These are phyloP conservation scores for Phylloscopus trochilus DNA, from an alignment of 2,113 vertebrate species.

Conservation along the genomic window DNA sequence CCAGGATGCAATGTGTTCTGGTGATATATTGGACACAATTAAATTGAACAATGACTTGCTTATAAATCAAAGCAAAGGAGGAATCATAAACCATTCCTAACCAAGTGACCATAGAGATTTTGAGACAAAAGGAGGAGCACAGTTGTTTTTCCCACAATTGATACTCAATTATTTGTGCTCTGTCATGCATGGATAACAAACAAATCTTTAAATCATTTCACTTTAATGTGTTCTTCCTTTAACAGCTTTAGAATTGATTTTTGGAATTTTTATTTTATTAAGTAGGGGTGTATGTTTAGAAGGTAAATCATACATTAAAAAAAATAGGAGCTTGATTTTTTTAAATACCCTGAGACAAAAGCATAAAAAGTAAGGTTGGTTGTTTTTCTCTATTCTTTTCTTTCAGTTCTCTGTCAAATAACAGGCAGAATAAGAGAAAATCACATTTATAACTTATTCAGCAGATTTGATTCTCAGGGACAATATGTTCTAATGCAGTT, in stretches of 20 bases:
- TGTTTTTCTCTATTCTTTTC: neutral
- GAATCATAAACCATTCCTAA: conserved; percentile 55
- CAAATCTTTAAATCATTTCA: neutral
- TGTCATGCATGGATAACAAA: neutral
- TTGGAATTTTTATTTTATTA: neutral
- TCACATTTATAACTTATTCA: conserved; percentile 26
- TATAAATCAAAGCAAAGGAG: conserved; percentile 70
- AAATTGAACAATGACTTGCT: conserved; percentile 67
- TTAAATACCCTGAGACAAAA: neutral
- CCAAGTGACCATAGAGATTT: conserved; percentile 29
- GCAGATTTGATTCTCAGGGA: conserved; percentile 15
- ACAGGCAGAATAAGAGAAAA: conserved; percentile 3
- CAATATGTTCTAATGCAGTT: neutral
- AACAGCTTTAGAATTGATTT: neutral
- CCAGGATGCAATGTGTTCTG: conserved; percentile 24
- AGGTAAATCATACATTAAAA: neutral
- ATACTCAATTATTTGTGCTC: neutral
- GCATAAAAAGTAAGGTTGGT: rapidly evolving
- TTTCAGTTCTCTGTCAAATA: neutral
- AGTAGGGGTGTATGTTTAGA: neutral
- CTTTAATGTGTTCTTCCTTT: neutral
- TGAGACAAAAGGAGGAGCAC: conserved; percentile 11
- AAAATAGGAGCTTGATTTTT: neutral
- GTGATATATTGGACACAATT: conserved; percentile 65
- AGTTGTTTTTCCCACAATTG: neutral